Percentiles rank a stretch among this genome's conserved stretches.
phyloP scores from a whole-genome alignment of 2,113 vertebrate genomes.

The Gallinago paraguaiae region DNA sequence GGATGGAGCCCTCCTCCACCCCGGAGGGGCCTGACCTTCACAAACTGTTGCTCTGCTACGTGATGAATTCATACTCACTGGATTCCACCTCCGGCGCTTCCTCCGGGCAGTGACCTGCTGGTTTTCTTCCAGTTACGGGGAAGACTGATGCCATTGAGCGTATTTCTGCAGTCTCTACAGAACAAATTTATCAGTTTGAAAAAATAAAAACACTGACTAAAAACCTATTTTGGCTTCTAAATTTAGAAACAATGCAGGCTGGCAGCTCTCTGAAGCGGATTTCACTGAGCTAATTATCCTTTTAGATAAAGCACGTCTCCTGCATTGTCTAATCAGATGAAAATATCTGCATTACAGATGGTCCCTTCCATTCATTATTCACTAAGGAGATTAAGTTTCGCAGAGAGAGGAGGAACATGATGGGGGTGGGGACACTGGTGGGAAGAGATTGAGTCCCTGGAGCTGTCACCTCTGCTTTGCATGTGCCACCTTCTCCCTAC shows the following conservation, averaged over 20 bases:
- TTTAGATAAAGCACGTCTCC: slow-evolving; percentile 40
- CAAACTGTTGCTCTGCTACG: not conserved
- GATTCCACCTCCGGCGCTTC: not conserved
- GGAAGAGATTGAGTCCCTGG: not conserved
- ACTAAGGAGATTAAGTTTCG: slow-evolving; percentile 63
- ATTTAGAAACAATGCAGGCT: slow-evolving; percentile 23
- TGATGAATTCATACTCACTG: not conserved
- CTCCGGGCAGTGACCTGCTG: not conserved
- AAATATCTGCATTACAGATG: slow-evolving; percentile 67
- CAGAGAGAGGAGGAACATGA: not conserved
- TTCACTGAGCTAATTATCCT: slow-evolving; percentile 57
- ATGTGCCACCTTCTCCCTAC: not conserved
- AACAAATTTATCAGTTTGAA: not conserved
- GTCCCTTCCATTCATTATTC: slow-evolving; percentile 59
- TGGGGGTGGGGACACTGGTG: slow-evolving; percentile 6
- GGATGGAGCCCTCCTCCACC: not conserved
- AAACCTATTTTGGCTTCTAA: slow-evolving; percentile 33
- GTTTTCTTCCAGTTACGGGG: not conserved
- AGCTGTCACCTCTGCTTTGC: not conserved
- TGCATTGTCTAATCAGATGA: slow-evolving; percentile 58
- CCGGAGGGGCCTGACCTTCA: not conserved
- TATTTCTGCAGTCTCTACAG: not conserved
- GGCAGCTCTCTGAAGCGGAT: slow-evolving; percentile 34
- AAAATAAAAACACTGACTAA: not conserved
- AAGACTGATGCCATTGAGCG: not conserved